A percentile compares a stretch with the other conserved stretches of the same genome.
phyloP scores from a whole-genome alignment of 1,140 invertebrate genomes.

The Leptopilina clavipes region DNA sequence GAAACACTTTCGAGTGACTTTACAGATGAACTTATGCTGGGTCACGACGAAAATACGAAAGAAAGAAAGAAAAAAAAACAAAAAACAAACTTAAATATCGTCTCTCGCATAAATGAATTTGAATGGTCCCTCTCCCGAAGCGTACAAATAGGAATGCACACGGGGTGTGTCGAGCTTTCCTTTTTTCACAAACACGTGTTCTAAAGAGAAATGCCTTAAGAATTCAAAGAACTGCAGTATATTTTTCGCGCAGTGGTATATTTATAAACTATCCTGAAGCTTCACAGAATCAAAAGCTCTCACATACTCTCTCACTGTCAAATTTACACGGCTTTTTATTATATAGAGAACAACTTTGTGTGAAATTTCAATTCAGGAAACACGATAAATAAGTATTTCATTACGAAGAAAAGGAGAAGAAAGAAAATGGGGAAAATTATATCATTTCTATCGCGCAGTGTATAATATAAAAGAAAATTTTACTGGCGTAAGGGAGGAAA shows the following conservation, averaged over 20 bases:
- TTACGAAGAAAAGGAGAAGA: background rate
- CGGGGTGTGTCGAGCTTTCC: conserved; percentile 9
- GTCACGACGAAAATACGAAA: conserved; percentile 15
- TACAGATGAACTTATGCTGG: conserved; percentile 10
- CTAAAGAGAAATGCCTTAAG: conserved; percentile 19
- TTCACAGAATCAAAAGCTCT: background rate
- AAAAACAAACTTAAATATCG: background rate
- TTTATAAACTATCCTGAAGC: conserved; percentile 6
- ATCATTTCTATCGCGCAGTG: background rate
- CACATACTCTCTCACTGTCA: background rate
- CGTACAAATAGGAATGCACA: conserved; percentile 12
- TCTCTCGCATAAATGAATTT: conserved; percentile 16
- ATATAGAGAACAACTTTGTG: too few relatives aligned
- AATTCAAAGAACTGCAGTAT: conserved; percentile 15
- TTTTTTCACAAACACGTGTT: conserved; percentile 19
- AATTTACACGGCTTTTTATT: background rate
- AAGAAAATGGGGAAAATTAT: too few relatives aligned
- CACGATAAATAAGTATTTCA: background rate
- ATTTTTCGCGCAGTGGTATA: conserved; percentile 1
- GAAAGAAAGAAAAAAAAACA: background rate
- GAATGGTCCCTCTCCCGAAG: background rate
- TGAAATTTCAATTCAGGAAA: background rate
- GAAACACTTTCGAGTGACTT: too few relatives aligned
- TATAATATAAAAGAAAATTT: background rate
- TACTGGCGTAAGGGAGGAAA: too few relatives aligned